Base-by-base conservation (phyloP, 2,113 vertebrate species). In the Brachyistius frenatus region DNA sequence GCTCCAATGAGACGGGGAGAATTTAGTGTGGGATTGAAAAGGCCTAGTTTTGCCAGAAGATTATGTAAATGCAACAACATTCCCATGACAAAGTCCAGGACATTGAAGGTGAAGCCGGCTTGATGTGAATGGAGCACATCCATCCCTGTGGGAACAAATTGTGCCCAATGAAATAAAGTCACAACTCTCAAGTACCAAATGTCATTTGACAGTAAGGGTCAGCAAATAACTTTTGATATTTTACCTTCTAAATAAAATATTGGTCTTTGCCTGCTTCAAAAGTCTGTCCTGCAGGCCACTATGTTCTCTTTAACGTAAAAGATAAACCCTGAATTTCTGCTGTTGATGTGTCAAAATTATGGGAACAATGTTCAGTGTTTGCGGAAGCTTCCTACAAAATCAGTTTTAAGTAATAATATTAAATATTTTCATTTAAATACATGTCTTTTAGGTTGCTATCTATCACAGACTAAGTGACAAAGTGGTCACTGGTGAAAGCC, bases 61-160 rank as follows among this genome's bases (percentile, higher is more conserved):
- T 90, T 90, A 88, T 52, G 54, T 84, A 90, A 90, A 57, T 47
- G 58, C 71, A 74, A 61, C 77, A 81, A 72, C 46, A 86, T 76
- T 78, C 71, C 54, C 64, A 70, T 37, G 68, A 80, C 64, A 70
- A 54, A 41, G 53, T 67, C 77, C 73, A 68, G 81, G 61, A 79
- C 31, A 14, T 73, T 61, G 78, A 84, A 86, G 66, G 81, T 86
- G 78, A 87, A 58, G 57, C 49, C 47, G 60, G 62, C 41, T 55
- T 73, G 62, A 75, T 70, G 41, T 67, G 58, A 86, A 61, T 35
- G 41, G 52, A 72, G 55, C 62, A n/a, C 66, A 41, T 63, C 53
- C n/a, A 64, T 52, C 41, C 47, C 37, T 65, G 33, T 58, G 66
- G 56, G 55, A 84, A 69, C 64, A 79, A 55, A 53, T 9, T 32